A percentile compares a stretch with the other conserved stretches of the same genome.
Evolutionary conservation across 2,113 vertebrate genomes (phyloP).

Genomic region (Cynopterus brachyotis): DNA sequence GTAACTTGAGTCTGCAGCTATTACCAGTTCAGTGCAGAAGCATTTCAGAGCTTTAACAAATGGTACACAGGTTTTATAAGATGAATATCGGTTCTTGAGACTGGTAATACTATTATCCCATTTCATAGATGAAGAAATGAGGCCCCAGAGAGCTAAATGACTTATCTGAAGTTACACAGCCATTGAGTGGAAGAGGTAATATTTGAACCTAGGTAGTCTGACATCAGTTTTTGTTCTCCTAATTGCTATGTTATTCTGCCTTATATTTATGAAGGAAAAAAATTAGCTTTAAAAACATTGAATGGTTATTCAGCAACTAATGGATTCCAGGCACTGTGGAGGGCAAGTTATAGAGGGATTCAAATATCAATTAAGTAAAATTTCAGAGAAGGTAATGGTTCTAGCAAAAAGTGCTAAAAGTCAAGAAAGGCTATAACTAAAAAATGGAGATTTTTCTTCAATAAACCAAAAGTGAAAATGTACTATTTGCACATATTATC

Average conservation of each 20-base stretch:
- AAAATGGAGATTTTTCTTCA: constrained; percentile 20
- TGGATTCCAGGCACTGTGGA: neutral
- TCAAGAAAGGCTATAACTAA: neutral
- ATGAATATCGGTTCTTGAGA: neutral
- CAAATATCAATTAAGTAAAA: neutral
- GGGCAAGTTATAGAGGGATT: neutral
- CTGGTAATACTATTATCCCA: neutral
- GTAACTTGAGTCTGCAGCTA: neutral
- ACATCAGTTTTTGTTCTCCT: neutral
- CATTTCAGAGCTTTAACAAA: neutral
- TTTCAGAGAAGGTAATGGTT: neutral
- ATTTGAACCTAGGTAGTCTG: neutral
- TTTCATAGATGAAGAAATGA: neutral
- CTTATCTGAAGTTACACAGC: neutral
- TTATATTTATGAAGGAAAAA: neutral
- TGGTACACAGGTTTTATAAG: neutral
- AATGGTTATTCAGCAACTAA: neutral
- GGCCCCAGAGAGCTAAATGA: neutral
- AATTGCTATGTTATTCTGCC: neutral
- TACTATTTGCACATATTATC: constrained; percentile 33
- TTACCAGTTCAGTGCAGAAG: neutral
- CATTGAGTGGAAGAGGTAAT: neutral
- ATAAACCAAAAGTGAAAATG: constrained; percentile 44
- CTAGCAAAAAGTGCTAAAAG: neutral
- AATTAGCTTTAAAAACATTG: neutral